phyloP scores from a whole-genome alignment of 2,888 invertebrate genomes.

The Anthrax anthrax region DNA sequence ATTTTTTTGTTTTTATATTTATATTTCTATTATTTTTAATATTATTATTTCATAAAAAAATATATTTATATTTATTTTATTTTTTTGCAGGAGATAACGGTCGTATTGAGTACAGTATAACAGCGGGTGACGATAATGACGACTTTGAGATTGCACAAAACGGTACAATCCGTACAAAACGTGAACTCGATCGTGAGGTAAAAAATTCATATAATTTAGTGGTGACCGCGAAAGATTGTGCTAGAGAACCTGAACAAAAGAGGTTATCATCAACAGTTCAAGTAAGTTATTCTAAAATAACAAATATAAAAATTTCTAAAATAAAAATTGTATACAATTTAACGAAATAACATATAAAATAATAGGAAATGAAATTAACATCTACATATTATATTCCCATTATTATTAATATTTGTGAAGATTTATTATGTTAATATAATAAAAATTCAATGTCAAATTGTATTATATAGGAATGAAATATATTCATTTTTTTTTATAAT shows the following conservation, averaged over 20 bases:
- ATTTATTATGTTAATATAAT: too few species aligned
- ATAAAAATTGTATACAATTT: too few species aligned
- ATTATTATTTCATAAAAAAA: too few species aligned
- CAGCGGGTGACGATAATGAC: conserved; percentile 62
- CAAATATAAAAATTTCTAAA: too few species aligned
- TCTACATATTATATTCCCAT: too few species aligned
- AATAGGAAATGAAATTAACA: too few species aligned
- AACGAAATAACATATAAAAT: too few species aligned
- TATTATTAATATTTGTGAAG: too few species aligned
- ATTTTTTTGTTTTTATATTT: conserved; percentile 1
- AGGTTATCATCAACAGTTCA: conserved; percentile 74
- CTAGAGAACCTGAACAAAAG: conserved; percentile 50
- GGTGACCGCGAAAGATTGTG: conserved; percentile 75
- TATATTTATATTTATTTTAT: conserved; percentile 9
- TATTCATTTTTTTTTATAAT: too few species aligned
- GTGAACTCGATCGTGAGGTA: conserved; percentile 68
- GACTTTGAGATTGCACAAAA: conserved; percentile 70
- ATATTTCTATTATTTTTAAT: background rate
- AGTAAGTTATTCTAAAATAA: conserved; percentile 32
- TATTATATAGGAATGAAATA: too few species aligned
- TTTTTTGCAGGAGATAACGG: conserved; percentile 64
- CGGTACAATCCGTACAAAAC: conserved; percentile 69
- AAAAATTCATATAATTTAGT: conserved; percentile 68
- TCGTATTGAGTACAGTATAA: conserved; percentile 64
- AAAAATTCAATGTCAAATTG: too few species aligned